Percentiles rank a stretch among this genome's conserved stretches.
These are phyloP conservation scores for Nomia melanderi DNA, from an alignment of 1,140 invertebrate genomes.

Conservation along the genomic window DNA sequence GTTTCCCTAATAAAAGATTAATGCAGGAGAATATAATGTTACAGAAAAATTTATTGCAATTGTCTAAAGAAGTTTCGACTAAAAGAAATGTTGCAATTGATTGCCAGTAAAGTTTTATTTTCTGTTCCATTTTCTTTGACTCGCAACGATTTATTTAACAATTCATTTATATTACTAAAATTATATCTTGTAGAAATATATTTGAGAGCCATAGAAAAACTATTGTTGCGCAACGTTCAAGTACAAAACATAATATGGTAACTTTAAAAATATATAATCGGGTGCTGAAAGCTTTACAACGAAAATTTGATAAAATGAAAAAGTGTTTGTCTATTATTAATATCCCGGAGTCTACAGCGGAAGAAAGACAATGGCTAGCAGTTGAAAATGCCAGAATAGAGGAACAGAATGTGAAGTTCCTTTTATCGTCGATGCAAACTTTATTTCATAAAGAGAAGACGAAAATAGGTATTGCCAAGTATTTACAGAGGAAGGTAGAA, in stretches of 20 bases:
- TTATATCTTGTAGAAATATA: conserved; percentile 28
- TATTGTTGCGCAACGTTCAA: conserved; percentile 6
- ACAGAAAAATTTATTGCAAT: conserved; percentile 57
- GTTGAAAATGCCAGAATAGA: conserved; percentile 20
- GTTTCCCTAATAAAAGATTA: conserved; percentile 60
- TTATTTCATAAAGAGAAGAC: conserved; percentile 60
- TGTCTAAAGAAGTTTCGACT: conserved; percentile 22
- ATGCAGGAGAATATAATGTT: conserved; percentile 72
- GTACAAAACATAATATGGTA: conserved; percentile 36
- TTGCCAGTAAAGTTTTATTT: conserved; percentile 40
- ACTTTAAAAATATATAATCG: conserved; percentile 52
- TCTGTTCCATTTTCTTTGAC: no score
- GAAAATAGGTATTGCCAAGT: conserved; percentile 45
- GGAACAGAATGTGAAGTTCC: neutral
- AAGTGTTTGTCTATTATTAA: conserved; percentile 26
- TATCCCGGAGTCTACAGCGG: conserved; percentile 8
- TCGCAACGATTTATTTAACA: neutral
- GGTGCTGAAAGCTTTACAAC: conserved; percentile 39
- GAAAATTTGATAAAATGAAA: conserved; percentile 12
- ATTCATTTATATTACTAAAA: neutral
- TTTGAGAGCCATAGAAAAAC: conserved; percentile 1
- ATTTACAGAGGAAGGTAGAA: conserved; percentile 34
- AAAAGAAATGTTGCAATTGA: conserved; percentile 29
- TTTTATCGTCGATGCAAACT: conserved; percentile 49
- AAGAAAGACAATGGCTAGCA: conserved; percentile 32